Evolutionary conservation across 2,888 invertebrate genomes (phyloP), one percentile per base, ranked within the genome.

Genomic region (Dynastes hyllus): DNA sequence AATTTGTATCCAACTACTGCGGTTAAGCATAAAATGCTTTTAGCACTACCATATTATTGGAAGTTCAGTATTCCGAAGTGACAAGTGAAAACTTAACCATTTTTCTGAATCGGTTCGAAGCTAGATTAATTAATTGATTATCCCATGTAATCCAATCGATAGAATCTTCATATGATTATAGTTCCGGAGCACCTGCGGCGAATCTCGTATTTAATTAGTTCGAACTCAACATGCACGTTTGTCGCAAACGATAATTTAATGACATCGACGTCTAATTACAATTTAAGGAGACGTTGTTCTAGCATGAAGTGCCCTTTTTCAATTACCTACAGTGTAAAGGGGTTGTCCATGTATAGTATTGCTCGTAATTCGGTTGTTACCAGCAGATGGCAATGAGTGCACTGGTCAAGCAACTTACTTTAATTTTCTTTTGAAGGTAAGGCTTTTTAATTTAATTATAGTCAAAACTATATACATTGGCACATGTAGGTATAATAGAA

Each of bases 171-270:
- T 75, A 61, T 51, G 50, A 22, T 40, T 51, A 27, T 63, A 45
- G 40, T 61, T 27, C 13, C 73, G 1, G 73, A 73, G 61, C 73
- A 61, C 61, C 61, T 45, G 45, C 61, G 45, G 13, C 13, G 71
- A 16, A 45, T 45, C 63, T 75, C 45, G 61, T 45, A 63, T 61
- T 61, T 75, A 75, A 75, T 75, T 75, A 75, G 45, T 45, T 29
- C 22, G 45, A 75, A 61, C 61, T 75, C 63, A 61, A 61, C 37
- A 61, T 61, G 61, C 40, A 61, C 22, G 63, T 61, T 27, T 61
- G 73, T 29, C 32, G 61, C 45, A 75, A 75, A 75, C 13, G 73
- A 75, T 75, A 75, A 61, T 75, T 58, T 75, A 75, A 75, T 61
- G 73, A 75, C 45, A 27, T 63, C 61, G 40, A 13, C 58, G 22